Conservation (phyloP, 2,888 invertebrate genomes). For the Ichneumon xanthorius region DNA sequence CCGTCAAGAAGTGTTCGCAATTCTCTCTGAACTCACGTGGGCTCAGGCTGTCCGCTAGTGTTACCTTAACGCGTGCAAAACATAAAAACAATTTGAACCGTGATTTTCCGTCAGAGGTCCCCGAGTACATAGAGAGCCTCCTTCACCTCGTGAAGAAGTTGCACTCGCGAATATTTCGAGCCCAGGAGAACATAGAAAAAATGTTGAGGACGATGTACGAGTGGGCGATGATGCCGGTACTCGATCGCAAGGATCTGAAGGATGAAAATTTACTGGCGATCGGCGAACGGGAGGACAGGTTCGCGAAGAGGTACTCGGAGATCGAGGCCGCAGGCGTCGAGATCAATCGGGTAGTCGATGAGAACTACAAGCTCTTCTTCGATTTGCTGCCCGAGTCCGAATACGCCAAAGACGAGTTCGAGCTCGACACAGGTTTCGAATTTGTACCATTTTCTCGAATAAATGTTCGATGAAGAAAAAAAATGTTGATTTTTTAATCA, state of each 20-base stretch:
- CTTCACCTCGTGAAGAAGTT: slow-evolving; percentile 90
- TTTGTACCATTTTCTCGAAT: slow-evolving; percentile 19
- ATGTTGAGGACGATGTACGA: slow-evolving; percentile 87
- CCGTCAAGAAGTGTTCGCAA: too few species aligned
- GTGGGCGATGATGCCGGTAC: slow-evolving; percentile 92
- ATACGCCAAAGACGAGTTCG: slow-evolving; percentile 72
- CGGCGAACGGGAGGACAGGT: slow-evolving; percentile 86
- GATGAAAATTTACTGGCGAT: slow-evolving; percentile 87
- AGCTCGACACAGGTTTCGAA: slow-evolving; percentile 68
- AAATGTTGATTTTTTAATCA: neutral
- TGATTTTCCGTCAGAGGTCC: slow-evolving; percentile 89
- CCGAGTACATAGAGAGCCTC: slow-evolving; percentile 90
- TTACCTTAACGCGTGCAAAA: too few species aligned
- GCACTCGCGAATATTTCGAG: slow-evolving; percentile 89
- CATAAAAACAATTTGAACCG: slow-evolving; percentile 87
- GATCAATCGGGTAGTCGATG: slow-evolving; percentile 87
- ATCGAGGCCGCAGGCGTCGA: slow-evolving; percentile 86
- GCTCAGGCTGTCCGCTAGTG: too few species aligned
- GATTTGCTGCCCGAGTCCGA: slow-evolving; percentile 86
- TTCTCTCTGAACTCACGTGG: too few species aligned
- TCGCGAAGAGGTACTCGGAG: slow-evolving; percentile 86
- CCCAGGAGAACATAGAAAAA: slow-evolving; percentile 88
- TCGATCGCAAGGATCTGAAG: slow-evolving; percentile 90
- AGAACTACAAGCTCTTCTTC: slow-evolving; percentile 90
- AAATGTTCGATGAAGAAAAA: neutral